phyloP scores from a whole-genome alignment of 2,113 vertebrate genomes.

The Pholis gunnellus region DNA sequence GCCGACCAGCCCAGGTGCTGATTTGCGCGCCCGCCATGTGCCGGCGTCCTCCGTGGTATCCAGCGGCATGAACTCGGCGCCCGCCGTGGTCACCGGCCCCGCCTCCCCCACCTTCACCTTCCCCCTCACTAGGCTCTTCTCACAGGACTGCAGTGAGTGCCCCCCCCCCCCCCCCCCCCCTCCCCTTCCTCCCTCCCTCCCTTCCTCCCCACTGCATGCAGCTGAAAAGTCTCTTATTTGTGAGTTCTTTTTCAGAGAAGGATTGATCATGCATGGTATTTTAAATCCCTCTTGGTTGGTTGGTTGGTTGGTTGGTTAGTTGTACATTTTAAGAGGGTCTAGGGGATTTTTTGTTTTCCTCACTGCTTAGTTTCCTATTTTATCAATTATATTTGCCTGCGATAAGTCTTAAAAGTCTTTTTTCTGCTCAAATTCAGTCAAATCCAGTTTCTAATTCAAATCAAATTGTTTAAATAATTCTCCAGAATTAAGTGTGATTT shows the following conservation, averaged over 20 bases:
- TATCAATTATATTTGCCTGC: constrained; percentile 6
- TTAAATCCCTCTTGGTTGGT: not conserved
- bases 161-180: not conserved
- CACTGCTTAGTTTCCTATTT: constrained; percentile 22
- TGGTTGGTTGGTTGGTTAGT: not conserved
- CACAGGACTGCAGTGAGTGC: constrained; percentile 96
- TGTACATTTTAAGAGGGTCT: not conserved
- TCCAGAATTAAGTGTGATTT: not conserved
- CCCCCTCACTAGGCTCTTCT: constrained; percentile 92
- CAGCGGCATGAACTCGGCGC: constrained; percentile 93
- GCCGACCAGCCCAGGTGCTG: constrained; percentile 95
- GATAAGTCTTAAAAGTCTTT: not conserved
- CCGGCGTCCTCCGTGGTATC: constrained; percentile 98
- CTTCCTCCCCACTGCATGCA: constrained; percentile 66
- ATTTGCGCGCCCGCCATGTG: constrained; percentile 94
- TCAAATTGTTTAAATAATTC: not conserved
- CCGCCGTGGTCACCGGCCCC: constrained; percentile 89
- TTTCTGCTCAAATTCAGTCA: not conserved
- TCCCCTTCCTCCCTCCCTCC: constrained; percentile 1
- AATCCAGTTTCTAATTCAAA: not conserved
- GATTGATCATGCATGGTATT: constrained; percentile 27
- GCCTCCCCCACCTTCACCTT: constrained; percentile 94
- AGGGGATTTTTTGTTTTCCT: not conserved
- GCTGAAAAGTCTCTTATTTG: constrained; percentile 4
- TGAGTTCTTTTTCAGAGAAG: not conserved